Base-by-base conservation (phyloP, 1,140 invertebrate species). In the Cyphomyrmex costatus region DNA sequence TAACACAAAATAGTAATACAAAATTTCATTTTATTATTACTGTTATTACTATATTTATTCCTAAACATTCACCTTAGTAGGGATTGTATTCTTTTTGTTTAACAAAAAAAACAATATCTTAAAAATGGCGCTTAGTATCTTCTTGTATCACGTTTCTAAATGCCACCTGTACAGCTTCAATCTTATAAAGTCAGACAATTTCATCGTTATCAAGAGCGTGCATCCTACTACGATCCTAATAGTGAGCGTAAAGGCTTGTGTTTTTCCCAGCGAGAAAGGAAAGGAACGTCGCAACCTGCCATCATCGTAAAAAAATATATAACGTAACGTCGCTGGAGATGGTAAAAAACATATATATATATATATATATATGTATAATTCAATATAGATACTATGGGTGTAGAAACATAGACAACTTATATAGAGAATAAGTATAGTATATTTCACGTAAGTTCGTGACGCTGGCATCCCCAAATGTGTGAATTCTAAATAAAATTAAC, bases 241-340 rank as follows among this genome's bases (percentile, higher is more conserved):
- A 73, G 63, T 49, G 46, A 83, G 87, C 85, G 85, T 89, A 91
- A 84, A 49, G 53, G 61, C 30, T 84, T 51, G 46, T 70, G n/a
- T 74, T 51, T 76, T 86, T 61, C 79, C 56, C 61, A 36, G 33
- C n/a, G 42, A 87, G 58, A 88, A 86, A 60, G 36, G 46, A 63
- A 46, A 58, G 16, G 27, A 51, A 53, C 61, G n/a, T 61, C 46
- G 42, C 70, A 36, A 53, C 53, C 76, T 56, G 51, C 42, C 71
- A 53, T 79, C 27, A n/a, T 71, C 19, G 33, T 58, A 70, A 65
- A 63, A 60, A 84, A 88, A 88, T 88, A 73, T 87, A 77, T 83
- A 80, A 68, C 27, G 61, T 83, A 86, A 71, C 30, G 36, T 56
- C 12, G 53, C 2, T 12, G n/a, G n/a, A 30, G 16, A 60, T 42